These are phyloP conservation scores for Mallotus villosus DNA, from an alignment of 2,797 vertebrate genomes.

Conservation along the genomic window DNA sequence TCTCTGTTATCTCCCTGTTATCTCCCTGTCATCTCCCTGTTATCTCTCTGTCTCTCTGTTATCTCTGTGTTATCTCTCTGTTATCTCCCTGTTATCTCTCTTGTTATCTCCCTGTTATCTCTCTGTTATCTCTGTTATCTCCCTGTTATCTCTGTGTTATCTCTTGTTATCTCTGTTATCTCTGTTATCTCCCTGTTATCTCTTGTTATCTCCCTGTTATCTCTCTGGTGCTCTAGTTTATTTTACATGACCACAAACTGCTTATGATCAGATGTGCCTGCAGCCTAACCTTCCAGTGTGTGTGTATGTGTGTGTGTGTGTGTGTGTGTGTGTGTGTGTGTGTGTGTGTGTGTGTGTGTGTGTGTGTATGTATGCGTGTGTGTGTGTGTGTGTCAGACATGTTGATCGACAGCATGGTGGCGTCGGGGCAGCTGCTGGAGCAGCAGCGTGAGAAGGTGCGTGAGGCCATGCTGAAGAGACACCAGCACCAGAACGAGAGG, in stretches of 20 bases:
- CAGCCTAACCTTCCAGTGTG: too few relatives aligned
- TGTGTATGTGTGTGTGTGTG: background rate
- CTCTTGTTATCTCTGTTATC: too few relatives aligned
- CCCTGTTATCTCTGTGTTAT: background rate
- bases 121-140: too few relatives aligned
- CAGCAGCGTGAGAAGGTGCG: constrained; percentile 86
- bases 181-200: too few relatives aligned
- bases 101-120: background rate
- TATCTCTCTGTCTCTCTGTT: too few relatives aligned
- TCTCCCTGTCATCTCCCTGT: background rate
- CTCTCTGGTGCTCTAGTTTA: too few relatives aligned
- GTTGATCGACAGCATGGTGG: constrained; percentile 96
- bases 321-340: background rate
- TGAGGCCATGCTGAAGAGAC: constrained; percentile 92
- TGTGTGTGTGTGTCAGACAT: constrained; percentile 78
- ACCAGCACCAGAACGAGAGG: constrained; percentile 97
- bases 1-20: background rate
- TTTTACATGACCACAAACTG: too few relatives aligned
- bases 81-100: background rate
- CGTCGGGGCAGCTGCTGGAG: constrained; percentile 87
- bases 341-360: background rate
- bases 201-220: too few relatives aligned
- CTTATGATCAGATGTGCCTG: too few relatives aligned
- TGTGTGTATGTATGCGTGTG: background rate
- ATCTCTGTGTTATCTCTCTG: too few relatives aligned